These are phyloP conservation scores for Myoxocephalus aenaeus DNA, from an alignment of 2,797 vertebrate species.

Conservation along the genomic window DNA sequence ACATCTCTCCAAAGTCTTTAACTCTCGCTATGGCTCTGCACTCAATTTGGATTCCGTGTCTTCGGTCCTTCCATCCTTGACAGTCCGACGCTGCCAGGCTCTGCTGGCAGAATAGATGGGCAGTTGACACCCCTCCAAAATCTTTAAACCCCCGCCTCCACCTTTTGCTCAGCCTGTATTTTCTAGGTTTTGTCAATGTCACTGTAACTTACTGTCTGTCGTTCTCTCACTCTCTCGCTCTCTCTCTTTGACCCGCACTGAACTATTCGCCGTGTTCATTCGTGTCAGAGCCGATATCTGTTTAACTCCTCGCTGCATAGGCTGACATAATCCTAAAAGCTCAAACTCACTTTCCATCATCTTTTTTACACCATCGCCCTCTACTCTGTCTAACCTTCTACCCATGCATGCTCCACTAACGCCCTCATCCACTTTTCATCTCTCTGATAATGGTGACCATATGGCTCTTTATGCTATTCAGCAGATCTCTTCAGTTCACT, in stretches of 20 bases:
- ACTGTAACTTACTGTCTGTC: constrained; percentile 39
- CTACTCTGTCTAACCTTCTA: constrained; percentile 34
- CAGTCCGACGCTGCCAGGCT: constrained; percentile 47
- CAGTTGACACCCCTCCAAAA: constrained; percentile 63
- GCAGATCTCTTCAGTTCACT: constrained; percentile 35
- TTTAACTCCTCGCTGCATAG: constrained; percentile 39
- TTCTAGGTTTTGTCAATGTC: constrained; percentile 50
- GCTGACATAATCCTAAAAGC: constrained; percentile 60
- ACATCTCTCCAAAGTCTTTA: constrained; percentile 63
- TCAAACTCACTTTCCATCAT: constrained; percentile 43
- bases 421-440: constrained; percentile 7
- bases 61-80: constrained; percentile 47
- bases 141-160: constrained; percentile 29
- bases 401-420: constrained; percentile 30
- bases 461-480: constrained; percentile 41
- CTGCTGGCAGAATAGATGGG: constrained; percentile 57
- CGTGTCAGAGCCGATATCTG: constrained; percentile 25
- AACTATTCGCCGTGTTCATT: constrained; percentile 38
- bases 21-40: constrained; percentile 45
- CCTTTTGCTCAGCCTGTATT: constrained; percentile 52
- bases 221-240: constrained; percentile 8
- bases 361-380: constrained; percentile 41
- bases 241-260: constrained; percentile 9
- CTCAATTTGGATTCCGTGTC: constrained; percentile 58
- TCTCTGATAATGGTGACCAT: constrained; percentile 22